phyloP scores from a whole-genome alignment of 2,888 invertebrate genomes.

The Anthrax anthrax region DNA sequence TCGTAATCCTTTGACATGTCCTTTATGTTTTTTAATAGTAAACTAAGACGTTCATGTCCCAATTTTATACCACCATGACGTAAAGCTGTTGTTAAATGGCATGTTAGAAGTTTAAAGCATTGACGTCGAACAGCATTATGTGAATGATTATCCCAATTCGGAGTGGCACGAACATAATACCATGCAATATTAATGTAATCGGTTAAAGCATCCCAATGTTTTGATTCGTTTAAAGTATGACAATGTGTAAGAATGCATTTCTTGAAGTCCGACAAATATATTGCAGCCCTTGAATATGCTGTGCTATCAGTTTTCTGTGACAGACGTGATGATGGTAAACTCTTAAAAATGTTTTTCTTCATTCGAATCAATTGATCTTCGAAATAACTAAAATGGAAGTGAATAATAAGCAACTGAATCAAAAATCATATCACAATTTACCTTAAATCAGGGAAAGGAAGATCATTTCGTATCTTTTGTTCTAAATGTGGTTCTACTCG shows the following conservation, averaged over 20 bases:
- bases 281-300: slow-evolving; percentile 50
- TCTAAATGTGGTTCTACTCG: slow-evolving; percentile 45
- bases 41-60: slow-evolving; percentile 23
- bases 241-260: slow-evolving; percentile 51
- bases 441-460: slow-evolving; percentile 56
- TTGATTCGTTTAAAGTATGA: slow-evolving; percentile 48
- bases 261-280: slow-evolving; percentile 54
- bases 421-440: slow-evolving; percentile 7
- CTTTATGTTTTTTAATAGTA: slow-evolving; percentile 22
- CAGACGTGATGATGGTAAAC: slow-evolving; percentile 55
- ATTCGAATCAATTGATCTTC: slow-evolving; percentile 50
- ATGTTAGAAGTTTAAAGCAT: slow-evolving; percentile 53
- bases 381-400: slow-evolving; percentile 31
- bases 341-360: slow-evolving; percentile 56
- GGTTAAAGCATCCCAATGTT: slow-evolving; percentile 58
- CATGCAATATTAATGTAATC: slow-evolving; percentile 59
- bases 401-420: not conserved
- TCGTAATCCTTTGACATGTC: slow-evolving; percentile 31
- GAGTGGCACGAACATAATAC: slow-evolving; percentile 54
- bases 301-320: slow-evolving; percentile 59
- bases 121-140: slow-evolving; percentile 52
- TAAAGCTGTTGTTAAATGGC: slow-evolving; percentile 26
- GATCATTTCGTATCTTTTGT: slow-evolving; percentile 42
- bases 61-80: slow-evolving; percentile 25
- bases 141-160: slow-evolving; percentile 58